Evolutionary conservation across 2,797 vertebrate species (phyloP).

Genomic region (Chloroceryle inda): DNA sequence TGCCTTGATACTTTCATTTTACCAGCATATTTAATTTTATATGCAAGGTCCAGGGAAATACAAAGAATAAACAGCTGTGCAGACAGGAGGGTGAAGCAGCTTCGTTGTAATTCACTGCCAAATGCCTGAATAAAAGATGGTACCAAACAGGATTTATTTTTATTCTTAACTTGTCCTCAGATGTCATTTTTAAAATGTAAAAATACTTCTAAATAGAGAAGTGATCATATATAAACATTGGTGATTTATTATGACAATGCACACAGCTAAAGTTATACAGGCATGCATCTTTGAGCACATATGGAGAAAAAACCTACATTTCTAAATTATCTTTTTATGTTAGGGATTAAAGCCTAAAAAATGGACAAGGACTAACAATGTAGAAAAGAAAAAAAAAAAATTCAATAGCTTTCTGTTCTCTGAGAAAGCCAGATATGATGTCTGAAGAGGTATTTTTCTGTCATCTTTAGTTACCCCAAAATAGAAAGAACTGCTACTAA

Average conservation of each 20-base stretch:
- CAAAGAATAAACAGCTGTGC: background rate
- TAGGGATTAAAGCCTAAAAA: background rate
- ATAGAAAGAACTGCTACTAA: background rate
- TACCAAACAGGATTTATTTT: background rate
- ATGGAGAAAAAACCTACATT: fast-evolving
- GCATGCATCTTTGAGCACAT: background rate
- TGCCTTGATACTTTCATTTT: background rate
- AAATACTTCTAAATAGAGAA: background rate
- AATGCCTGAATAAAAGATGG: background rate
- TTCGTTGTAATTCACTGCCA: background rate
- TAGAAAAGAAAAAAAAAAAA: background rate
- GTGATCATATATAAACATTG: background rate
- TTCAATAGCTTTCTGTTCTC: background rate
- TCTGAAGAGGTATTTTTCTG: background rate
- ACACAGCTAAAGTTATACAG: background rate
- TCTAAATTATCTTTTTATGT: background rate
- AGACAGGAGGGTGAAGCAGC: background rate
- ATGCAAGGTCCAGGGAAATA: background rate
- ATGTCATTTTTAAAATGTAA: background rate
- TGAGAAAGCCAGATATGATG: background rate
- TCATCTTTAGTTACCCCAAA: background rate
- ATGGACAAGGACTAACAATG: background rate
- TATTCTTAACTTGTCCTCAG: background rate
- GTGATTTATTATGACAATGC: background rate
- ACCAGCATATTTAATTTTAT: background rate